Evolutionary conservation across 1,140 invertebrate species (phyloP), one percentile per base, ranked within the genome.

Genomic region (Cardiocondyla obscurior): DNA sequence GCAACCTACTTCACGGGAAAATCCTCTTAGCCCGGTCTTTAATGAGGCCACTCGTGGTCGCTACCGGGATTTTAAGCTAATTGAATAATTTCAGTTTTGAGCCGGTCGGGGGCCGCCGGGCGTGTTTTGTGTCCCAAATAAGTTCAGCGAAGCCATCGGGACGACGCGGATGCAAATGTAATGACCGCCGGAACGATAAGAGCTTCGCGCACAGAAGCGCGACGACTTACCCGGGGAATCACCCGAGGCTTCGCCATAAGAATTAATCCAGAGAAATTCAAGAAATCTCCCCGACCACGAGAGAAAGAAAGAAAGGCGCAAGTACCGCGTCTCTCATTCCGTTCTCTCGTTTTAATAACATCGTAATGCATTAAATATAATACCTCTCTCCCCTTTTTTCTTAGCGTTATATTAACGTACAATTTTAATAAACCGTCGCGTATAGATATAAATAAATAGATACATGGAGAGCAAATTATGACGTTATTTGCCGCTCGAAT

Each of bases 41-140:
- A 92, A 91, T 89, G 88, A 90, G 86, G 81, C 83, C 84, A 87
- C 81, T 79, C 86, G 85, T 73, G 74, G 69, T 70, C 76, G 46
- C 82, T 84, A 74, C 87, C 69, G 49, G 85, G 86, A 92, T 91
- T 90, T 90, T 90, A 90, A 87, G 84, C 88, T 92, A 91, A 92
- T 92, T 92, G 89, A 92, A 90, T 91, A 87, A 91, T 92, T 92
- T 90, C 73, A 85, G 85, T 89, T 91, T 90, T 88, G 83, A 82
- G 85, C 77, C 33, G 76, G 64, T n/a, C 39, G 46, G 60, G 60
- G 74, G 65, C 72, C 25, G 49, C 36, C 57, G 53, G 19, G 16
- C 73, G 46, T 81, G 72, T 87, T 83, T 83, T 79, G 79, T 55
- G 81, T 60, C 39, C 70, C 72, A 67, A 85, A 83, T 83, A 74